Base-by-base conservation (phyloP, 2,113 vertebrate species). In the Labeo catla region DNA sequence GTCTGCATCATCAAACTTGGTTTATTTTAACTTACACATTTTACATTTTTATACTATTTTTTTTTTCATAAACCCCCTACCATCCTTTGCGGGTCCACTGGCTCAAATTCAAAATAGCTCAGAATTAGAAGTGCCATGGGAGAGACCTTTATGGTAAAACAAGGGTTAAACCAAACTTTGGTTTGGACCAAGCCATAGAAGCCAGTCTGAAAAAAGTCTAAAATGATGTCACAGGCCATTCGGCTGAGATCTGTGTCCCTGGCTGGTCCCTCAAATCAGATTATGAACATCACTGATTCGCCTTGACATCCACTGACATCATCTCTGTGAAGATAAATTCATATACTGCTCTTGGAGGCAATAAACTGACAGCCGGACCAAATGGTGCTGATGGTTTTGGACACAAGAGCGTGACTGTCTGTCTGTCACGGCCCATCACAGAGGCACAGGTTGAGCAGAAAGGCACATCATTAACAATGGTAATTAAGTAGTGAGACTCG, bases 391-490 rank as follows among this genome's bases (percentile, higher is more conserved):
- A 82, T 43, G 49, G 43, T 59, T 82, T 85, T 85, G 84, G 50
- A 43, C 83, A 28, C 13, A n/a, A 78, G 61, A 78, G 65, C 45
- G 12, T 81, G 79, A 81, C 59, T 45, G 70, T 65, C 84, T 63
- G 82, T 61, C 84, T 81, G 63, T 80, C 77, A 86, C 10, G 61
- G 63, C 81, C 77, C 68, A 80, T 87, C 87, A 61, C 57, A 80
- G 72, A 65, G 76, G n/a, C 84, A 61, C 84, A 76, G 59, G 77
- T 66, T 81, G 81, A 63, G 87, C 79, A 88, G 84, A 84, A 84
- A 83, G 84, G 83, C 85, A 89, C 77, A 91, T 82, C 90, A 94
- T 87, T 90, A 92, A 91, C 72, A 78, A 87, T 89, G 86, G 87
- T 85, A 92, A 94, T 88, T 89, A 91, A 91, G 72, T 76, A 79